Evolutionary conservation across 2,797 vertebrate genomes (phyloP).

Genomic region (Gymnothorax reevesii): DNA sequence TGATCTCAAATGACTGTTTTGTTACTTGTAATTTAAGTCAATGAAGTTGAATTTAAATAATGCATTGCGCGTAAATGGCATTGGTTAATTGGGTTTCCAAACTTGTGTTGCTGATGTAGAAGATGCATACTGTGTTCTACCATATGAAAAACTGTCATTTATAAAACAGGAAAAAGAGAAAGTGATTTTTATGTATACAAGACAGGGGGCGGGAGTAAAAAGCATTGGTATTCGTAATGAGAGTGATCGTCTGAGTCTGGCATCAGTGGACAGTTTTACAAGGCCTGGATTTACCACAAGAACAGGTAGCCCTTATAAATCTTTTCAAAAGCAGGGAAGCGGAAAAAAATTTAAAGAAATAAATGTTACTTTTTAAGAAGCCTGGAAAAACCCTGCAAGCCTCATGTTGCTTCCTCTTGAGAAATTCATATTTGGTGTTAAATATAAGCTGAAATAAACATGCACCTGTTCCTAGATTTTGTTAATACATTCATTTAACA

Average conservation of each 20-base stretch:
- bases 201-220: background rate
- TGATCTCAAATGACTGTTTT: background rate
- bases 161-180: background rate
- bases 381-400: too few relatives aligned
- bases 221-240: background rate
- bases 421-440: too few relatives aligned
- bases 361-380: background rate
- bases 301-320: background rate
- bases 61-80: background rate
- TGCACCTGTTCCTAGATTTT: too few relatives aligned
- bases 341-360: background rate
- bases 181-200: background rate
- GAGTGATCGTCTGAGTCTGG: background rate
- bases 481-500: too few relatives aligned
- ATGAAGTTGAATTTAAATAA: background rate
- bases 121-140: background rate
- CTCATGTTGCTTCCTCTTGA: too few relatives aligned
- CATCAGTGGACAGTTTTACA: background rate
- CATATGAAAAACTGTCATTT: background rate
- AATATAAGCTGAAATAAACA: too few relatives aligned
- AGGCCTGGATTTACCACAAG: background rate
- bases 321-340: background rate
- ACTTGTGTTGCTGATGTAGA: background rate
- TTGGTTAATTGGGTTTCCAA: background rate
- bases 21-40: background rate